A percentile compares a stretch with the other conserved stretches of the same genome.
Evolutionary conservation across 2,113 vertebrate species (phyloP).

Genomic region (Cheilinus undulatus): DNA sequence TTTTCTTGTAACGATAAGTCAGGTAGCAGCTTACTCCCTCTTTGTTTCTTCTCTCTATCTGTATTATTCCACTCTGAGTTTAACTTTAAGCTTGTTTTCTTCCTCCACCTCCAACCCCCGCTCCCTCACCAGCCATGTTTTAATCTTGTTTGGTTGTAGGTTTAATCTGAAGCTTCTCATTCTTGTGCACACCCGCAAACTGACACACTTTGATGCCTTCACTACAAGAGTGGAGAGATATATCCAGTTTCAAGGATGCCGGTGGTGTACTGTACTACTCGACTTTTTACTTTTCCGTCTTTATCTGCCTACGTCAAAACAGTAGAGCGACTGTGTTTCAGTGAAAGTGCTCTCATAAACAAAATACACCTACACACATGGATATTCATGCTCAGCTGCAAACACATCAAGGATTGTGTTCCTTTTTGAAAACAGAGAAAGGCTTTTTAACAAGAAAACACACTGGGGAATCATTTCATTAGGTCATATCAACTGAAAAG

Average conservation of each 20-base stretch:
- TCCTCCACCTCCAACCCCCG: conserved; percentile 16
- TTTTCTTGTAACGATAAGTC: conserved; percentile 38
- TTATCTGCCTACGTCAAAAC: conserved; percentile 3
- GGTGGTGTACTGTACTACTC: conserved; percentile 10
- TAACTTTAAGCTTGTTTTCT: conserved; percentile 31
- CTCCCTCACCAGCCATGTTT: conserved; percentile 21
- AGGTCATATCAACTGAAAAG: no score
- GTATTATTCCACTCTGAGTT: conserved; percentile 12
- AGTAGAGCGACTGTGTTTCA: not conserved
- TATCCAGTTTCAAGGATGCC: conserved; percentile 13
- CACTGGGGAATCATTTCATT: no score
- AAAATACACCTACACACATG: not conserved
- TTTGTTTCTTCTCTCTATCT: not conserved
- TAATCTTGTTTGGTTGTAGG: conserved; percentile 42
- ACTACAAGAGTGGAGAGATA: conserved; percentile 13
- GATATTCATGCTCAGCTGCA: conserved; percentile 5
- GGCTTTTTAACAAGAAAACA: not conserved
- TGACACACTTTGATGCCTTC: conserved; percentile 40
- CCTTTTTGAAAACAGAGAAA: not conserved
- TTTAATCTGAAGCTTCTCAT: conserved; percentile 40
- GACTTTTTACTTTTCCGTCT: conserved; percentile 5
- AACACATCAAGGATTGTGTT: not conserved
- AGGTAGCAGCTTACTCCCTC: not conserved
- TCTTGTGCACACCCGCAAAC: conserved; percentile 12
- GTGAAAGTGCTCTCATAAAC: not conserved